These are phyloP conservation scores for Cataglyphis cursor DNA, from an alignment of 2,888 invertebrate genomes.

Conservation along the genomic window DNA sequence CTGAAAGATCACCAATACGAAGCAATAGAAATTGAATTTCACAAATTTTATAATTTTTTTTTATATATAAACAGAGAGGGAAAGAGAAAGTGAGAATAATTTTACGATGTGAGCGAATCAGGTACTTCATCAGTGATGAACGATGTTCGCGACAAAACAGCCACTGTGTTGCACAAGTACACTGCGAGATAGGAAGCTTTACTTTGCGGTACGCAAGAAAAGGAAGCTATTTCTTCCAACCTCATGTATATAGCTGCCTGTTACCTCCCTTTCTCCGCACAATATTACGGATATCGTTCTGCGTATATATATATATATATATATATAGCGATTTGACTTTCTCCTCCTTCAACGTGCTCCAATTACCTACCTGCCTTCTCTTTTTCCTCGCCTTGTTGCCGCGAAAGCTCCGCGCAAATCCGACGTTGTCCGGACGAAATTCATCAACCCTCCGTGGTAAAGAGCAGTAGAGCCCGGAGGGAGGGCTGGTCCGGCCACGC, in stretches of 20 bases:
- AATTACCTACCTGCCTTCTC: slow-evolving; percentile 65
- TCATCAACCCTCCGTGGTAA: slow-evolving; percentile 68
- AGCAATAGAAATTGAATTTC: background rate
- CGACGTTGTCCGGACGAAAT: slow-evolving; percentile 73
- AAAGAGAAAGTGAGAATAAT: background rate
- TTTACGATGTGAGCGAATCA: slow-evolving; percentile 23
- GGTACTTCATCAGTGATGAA: background rate
- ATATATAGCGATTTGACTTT: slow-evolving; percentile 61
- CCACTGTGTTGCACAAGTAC: background rate
- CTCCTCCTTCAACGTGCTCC: slow-evolving; percentile 66
- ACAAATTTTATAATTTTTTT: background rate
- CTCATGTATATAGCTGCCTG: slow-evolving; percentile 69
- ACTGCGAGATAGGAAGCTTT: slow-evolving; percentile 63
- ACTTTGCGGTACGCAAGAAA: slow-evolving; percentile 54
- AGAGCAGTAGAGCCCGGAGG: slow-evolving; percentile 25
- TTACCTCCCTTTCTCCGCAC: slow-evolving; percentile 69
- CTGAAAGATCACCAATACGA: background rate
- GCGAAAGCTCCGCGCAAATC: slow-evolving; percentile 59
- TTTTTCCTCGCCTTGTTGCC: background rate
- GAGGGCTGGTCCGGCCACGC: slow-evolving; percentile 2
- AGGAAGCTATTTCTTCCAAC: slow-evolving; percentile 63
- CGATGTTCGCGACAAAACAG: slow-evolving; percentile 20
- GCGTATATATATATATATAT: slow-evolving; percentile 1
- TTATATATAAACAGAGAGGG: too few species aligned
- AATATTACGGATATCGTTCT: slow-evolving; percentile 72